These are phyloP conservation scores for Atherix ibis DNA, from an alignment of 2,888 invertebrate species.

Conservation along the genomic window DNA sequence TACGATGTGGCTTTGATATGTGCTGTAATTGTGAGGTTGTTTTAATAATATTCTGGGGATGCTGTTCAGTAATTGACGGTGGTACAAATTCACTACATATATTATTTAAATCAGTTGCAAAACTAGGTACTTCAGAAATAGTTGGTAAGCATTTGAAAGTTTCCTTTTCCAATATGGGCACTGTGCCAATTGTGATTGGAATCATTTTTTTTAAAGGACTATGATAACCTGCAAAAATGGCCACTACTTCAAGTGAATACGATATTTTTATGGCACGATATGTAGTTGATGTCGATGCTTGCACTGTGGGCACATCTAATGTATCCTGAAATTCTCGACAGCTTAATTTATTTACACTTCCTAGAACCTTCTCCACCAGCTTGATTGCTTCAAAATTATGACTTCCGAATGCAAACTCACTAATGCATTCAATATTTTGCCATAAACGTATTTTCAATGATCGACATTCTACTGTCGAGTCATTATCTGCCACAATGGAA, in stretches of 20 bases:
- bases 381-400: slow-evolving; percentile 28
- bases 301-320: slow-evolving; percentile 53
- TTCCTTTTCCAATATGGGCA: slow-evolving; percentile 35
- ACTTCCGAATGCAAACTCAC: too few species aligned
- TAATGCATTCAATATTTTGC: slow-evolving; percentile 44
- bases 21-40: too few species aligned
- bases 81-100: too few species aligned
- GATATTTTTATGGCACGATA: slow-evolving; percentile 58
- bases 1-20: too few species aligned
- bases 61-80: too few species aligned
- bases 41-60: too few species aligned
- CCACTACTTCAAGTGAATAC: slow-evolving; percentile 49
- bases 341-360: slow-evolving; percentile 43
- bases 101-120: too few species aligned
- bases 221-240: slow-evolving; percentile 42
- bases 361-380: slow-evolving; percentile 31
- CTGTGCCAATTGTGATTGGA: slow-evolving; percentile 49
- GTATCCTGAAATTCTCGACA: slow-evolving; percentile 47
- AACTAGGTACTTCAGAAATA: too few species aligned
- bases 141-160: too few species aligned
- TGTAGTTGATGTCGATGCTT: slow-evolving; percentile 57
- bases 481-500: slow-evolving; percentile 55
- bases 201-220: slow-evolving; percentile 47
- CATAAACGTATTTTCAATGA: slow-evolving; percentile 46
- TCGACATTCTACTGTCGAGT: slow-evolving; percentile 50